Conservation (phyloP, 92 coral and sea anemone species). For the Phymanthus crucifer region DNA sequence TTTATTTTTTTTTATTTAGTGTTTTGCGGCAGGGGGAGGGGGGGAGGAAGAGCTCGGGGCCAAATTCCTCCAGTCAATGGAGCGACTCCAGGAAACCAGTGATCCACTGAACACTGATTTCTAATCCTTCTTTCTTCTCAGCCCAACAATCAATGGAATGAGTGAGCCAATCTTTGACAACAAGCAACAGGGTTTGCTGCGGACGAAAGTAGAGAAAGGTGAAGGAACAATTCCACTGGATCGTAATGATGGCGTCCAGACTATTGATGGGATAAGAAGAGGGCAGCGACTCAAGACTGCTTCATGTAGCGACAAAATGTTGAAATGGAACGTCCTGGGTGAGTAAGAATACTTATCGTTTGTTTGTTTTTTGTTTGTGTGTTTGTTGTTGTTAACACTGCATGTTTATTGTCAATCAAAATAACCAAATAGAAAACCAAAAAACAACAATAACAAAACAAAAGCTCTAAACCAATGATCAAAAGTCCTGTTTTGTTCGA, state of each 20-base stretch:
- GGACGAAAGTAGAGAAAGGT: conserved; percentile 95
- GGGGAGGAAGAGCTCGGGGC: too few relatives aligned
- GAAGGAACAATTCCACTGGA: conserved; percentile 91
- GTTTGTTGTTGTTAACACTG: neutral
- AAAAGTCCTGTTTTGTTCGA: too few relatives aligned
- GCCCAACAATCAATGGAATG: conserved; percentile 20
- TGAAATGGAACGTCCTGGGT: conserved; percentile 92
- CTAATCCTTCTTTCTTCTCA: neutral
- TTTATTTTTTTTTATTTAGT: too few relatives aligned
- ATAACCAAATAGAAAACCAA: too few relatives aligned
- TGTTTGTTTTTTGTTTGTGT: neutral
- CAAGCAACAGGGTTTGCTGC: conserved; percentile 72
- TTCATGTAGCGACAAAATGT: conserved; percentile 87
- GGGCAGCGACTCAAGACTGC: conserved; percentile 91
- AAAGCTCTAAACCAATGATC: too few relatives aligned
- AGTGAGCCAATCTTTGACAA: conserved; percentile 56
- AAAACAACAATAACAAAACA: too few relatives aligned
- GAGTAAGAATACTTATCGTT: conserved; percentile 11
- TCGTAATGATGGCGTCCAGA: conserved; percentile 63
- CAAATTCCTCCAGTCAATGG: too few relatives aligned
- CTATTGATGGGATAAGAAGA: conserved; percentile 77
- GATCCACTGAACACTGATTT: too few relatives aligned
- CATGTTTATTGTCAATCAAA: too few relatives aligned
- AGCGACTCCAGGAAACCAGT: too few relatives aligned
- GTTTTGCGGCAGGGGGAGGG: too few relatives aligned